Evolutionary conservation across 2,797 vertebrate genomes (phyloP).

Genomic region (Oreochromis mossambicus): DNA sequence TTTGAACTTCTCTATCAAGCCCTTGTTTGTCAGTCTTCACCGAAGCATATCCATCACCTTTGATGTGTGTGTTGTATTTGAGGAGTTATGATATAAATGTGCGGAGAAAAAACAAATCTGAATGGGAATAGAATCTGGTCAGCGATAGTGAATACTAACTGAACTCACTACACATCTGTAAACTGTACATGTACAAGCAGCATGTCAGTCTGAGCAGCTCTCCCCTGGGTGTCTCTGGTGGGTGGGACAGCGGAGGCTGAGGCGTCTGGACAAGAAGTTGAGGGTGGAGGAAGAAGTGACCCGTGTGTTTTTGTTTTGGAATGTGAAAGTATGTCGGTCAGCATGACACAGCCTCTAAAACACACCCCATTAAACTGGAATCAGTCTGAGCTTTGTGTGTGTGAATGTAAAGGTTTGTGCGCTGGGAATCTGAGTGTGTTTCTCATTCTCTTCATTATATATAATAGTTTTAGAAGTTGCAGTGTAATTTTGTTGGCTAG

Average conservation of each 20-base stretch:
- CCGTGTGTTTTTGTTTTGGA: conserved; percentile 54
- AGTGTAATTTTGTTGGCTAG: background rate
- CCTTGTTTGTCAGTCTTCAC: background rate
- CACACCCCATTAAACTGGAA: background rate
- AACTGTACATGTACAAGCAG: background rate
- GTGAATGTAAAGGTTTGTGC: background rate
- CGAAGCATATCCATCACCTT: background rate
- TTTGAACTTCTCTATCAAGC: background rate
- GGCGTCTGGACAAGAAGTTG: conserved; percentile 14
- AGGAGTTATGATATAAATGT: background rate
- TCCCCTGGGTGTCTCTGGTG: conserved; percentile 18
- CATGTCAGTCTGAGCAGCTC: conserved; percentile 14
- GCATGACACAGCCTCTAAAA: conserved; percentile 10
- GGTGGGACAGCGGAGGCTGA: conserved; percentile 3
- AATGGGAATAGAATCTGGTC: background rate
- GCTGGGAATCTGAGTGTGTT: background rate
- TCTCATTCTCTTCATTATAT: background rate
- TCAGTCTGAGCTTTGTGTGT: background rate
- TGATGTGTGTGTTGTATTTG: background rate
- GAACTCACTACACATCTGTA: background rate
- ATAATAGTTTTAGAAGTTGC: background rate
- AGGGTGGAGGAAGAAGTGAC: conserved; percentile 27
- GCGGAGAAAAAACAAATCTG: background rate
- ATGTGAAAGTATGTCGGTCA: conserved; percentile 34
- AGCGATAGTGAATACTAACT: background rate